Percentiles rank a stretch among this genome's conserved stretches.
Evolutionary conservation across 1,140 invertebrate genomes (phyloP).

Genomic region (Pogonomyrmex californicus): DNA sequence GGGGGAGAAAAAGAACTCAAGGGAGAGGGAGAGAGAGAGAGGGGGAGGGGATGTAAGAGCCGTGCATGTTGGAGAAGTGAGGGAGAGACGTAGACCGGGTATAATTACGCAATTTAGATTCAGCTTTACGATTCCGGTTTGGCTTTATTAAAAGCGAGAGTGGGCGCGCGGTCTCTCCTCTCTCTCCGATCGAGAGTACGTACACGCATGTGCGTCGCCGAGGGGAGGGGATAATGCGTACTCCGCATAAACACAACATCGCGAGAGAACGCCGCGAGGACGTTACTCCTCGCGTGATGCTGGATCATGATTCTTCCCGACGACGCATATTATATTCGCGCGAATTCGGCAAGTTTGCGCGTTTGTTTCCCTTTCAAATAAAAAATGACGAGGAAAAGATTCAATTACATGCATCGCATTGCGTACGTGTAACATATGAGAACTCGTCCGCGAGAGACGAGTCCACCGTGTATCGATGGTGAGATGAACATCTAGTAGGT

Average conservation of each 20-base stretch:
- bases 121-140: slow-evolving; percentile 82
- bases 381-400: background rate
- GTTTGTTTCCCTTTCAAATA: background rate
- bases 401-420: background rate
- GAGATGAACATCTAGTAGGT: slow-evolving; percentile 1
- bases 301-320: slow-evolving; percentile 19
- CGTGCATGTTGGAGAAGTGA: slow-evolving; percentile 21
- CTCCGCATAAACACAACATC: slow-evolving; percentile 40
- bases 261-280: slow-evolving; percentile 5
- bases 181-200: slow-evolving; percentile 39
- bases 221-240: slow-evolving; percentile 55
- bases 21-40: background rate
- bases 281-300: slow-evolving; percentile 11
- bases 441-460: background rate
- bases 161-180: slow-evolving; percentile 72
- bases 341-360: background rate
- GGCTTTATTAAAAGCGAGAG: slow-evolving; percentile 82
- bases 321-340: background rate
- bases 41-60: slow-evolving; percentile 28
- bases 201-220: background rate
- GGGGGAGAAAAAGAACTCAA: background rate
- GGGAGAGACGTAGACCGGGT: slow-evolving; percentile 71
- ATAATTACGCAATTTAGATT: slow-evolving; percentile 85
- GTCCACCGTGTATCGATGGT: background rate
- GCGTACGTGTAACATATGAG: background rate